These are phyloP conservation scores for Caenorhabditis becei DNA, from an alignment of 2,888 invertebrate genomes.

Conservation along the genomic window DNA sequence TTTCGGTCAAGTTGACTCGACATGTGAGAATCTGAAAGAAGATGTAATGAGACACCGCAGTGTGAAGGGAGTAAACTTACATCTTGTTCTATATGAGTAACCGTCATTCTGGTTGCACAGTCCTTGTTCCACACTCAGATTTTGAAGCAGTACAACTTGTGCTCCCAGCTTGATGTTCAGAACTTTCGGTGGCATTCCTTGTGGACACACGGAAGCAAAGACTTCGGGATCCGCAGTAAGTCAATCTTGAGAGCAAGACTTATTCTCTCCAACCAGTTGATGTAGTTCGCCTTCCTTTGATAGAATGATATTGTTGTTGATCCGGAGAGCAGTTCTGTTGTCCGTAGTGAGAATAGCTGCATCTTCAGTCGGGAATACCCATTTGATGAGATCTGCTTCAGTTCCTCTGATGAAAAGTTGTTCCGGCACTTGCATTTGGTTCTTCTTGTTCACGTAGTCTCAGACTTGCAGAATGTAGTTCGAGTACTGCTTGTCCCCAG, in stretches of 20 bases:
- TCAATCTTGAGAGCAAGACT: neutral
- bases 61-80: neutral
- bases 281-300: too few relatives aligned
- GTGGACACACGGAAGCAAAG: neutral
- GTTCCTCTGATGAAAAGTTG: too few relatives aligned
- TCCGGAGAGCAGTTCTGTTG: too few relatives aligned
- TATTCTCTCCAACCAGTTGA: too few relatives aligned
- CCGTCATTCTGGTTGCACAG: slow-evolving; percentile 33
- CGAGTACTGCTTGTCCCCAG: too few relatives aligned
- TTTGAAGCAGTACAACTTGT: slow-evolving; percentile 23
- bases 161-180: slow-evolving; percentile 35
- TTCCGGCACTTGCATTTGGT: too few relatives aligned
- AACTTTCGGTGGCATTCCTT: slow-evolving; percentile 11
- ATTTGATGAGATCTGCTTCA: too few relatives aligned
- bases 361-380: too few relatives aligned
- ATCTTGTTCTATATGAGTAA: neutral
- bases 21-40: neutral
- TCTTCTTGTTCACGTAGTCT: too few relatives aligned
- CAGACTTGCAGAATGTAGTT: too few relatives aligned
- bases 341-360: too few relatives aligned
- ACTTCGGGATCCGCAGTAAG: neutral
- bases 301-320: too few relatives aligned
- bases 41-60: neutral
- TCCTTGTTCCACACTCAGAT: slow-evolving; percentile 28
- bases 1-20: neutral